Percentiles rank a stretch among this genome's conserved stretches.
Evolutionary conservation across 2,888 invertebrate genomes (phyloP).

Genomic region (Smittia aterrima): DNA sequence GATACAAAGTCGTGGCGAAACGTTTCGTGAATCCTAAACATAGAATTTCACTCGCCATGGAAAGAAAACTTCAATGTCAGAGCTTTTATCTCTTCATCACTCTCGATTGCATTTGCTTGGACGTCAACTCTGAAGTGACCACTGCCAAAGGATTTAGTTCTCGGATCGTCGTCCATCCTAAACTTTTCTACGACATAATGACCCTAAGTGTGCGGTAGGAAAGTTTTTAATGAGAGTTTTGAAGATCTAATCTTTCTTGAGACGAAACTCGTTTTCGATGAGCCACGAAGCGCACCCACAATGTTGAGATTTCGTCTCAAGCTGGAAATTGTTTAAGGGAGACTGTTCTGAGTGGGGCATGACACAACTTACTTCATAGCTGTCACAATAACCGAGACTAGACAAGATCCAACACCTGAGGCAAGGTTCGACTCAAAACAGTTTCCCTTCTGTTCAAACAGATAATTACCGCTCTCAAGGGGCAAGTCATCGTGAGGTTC

Average conservation of each 20-base stretch:
- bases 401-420: too few relatives aligned
- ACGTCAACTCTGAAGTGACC: not conserved
- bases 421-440: too few relatives aligned
- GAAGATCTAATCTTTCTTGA: not conserved
- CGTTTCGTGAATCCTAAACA: not conserved
- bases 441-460: too few relatives aligned
- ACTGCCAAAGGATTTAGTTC: not conserved
- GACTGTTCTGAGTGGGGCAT: too few relatives aligned
- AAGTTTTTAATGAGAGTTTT: constrained; percentile 15
- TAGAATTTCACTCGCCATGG: constrained; percentile 8
- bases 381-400: too few relatives aligned
- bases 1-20: constrained; percentile 5
- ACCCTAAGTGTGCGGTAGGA: constrained; percentile 4
- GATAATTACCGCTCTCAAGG: constrained; percentile 12
- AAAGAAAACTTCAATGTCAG: not conserved
- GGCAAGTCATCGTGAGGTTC: not conserved
- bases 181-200: constrained; percentile 9
- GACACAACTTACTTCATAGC: too few relatives aligned
- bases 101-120: not conserved
- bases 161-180: not conserved
- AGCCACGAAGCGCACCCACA: too few relatives aligned
- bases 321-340: too few relatives aligned
- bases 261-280: not conserved
- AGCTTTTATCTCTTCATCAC: not conserved
- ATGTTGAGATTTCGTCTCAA: too few relatives aligned